These are phyloP conservation scores for Porites rus DNA, from an alignment of 92 coral and sea anemone genomes.

Conservation along the genomic window DNA sequence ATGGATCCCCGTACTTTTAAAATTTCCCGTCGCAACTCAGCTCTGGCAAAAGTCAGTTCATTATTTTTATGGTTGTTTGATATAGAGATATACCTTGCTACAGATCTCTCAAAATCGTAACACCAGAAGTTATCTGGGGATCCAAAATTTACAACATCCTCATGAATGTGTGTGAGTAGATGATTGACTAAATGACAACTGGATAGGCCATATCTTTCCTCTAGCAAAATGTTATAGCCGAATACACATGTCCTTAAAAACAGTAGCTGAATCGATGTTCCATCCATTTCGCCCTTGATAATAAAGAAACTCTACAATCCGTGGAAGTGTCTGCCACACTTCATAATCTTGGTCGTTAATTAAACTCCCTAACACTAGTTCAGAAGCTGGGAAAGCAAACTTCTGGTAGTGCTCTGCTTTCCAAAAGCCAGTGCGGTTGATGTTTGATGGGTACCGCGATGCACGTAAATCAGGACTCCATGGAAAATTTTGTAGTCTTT, in stretches of 20 bases:
- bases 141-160: constrained; percentile 40
- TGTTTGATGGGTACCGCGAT: neutral
- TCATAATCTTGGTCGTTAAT: constrained; percentile 5
- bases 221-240: constrained; percentile 28
- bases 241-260: constrained; percentile 28
- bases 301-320: constrained; percentile 40
- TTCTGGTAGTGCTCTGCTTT: constrained; percentile 44
- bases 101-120: constrained; percentile 45
- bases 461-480: constrained; percentile 14
- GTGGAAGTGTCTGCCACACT: constrained; percentile 26
- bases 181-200: constrained; percentile 26
- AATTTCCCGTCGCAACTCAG: constrained; percentile 41
- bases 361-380: constrained; percentile 27
- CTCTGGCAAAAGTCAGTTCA: constrained; percentile 52
- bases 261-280: constrained; percentile 12
- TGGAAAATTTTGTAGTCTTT: constrained; percentile 12
- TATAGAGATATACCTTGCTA: constrained; percentile 19
- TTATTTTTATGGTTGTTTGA: constrained; percentile 45
- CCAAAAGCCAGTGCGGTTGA: constrained; percentile 28
- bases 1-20: constrained; percentile 11
- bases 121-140: constrained; percentile 52
- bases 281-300: constrained; percentile 44
- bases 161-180: constrained; percentile 22
- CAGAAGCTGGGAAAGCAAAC: constrained; percentile 7
- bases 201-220: constrained; percentile 37